Conservation (phyloP, 2,797 vertebrate species). For the Xiphophorus birchmanni region DNA sequence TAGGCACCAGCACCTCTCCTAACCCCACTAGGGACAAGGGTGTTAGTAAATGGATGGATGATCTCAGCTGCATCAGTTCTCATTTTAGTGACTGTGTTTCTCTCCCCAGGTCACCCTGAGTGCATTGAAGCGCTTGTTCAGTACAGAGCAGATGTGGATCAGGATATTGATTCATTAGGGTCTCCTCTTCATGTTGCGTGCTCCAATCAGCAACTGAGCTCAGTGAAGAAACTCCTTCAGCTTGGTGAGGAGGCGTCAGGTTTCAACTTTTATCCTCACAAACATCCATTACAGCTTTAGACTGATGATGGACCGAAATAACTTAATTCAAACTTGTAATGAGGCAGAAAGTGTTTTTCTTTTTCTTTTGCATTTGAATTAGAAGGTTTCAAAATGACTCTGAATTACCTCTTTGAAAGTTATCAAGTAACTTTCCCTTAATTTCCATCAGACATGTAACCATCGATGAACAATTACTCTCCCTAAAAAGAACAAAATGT, state of each 20-base stretch:
- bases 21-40: no score
- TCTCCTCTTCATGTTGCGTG: conserved; percentile 86
- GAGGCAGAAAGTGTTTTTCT: neutral
- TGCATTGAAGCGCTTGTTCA: conserved; percentile 81
- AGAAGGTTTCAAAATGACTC: neutral
- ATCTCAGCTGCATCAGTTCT: conserved; percentile 14
- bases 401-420: neutral
- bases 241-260: conserved; percentile 77
- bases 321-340: neutral
- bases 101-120: conserved; percentile 82
- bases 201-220: conserved; percentile 79
- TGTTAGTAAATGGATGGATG: neutral
- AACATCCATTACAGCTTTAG: neutral
- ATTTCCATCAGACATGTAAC: neutral
- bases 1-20: no score
- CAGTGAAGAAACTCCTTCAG: conserved; percentile 85
- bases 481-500: neutral
- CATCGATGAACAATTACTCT: neutral
- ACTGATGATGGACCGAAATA: neutral
- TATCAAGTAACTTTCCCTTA: neutral
- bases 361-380: neutral
- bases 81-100: conserved; percentile 28
- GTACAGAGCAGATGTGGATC: conserved; percentile 81
- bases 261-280: neutral
- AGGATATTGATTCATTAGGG: conserved; percentile 79